Evolutionary conservation across 1,140 invertebrate species (phyloP).

Genomic region (Euwallacea similis): DNA sequence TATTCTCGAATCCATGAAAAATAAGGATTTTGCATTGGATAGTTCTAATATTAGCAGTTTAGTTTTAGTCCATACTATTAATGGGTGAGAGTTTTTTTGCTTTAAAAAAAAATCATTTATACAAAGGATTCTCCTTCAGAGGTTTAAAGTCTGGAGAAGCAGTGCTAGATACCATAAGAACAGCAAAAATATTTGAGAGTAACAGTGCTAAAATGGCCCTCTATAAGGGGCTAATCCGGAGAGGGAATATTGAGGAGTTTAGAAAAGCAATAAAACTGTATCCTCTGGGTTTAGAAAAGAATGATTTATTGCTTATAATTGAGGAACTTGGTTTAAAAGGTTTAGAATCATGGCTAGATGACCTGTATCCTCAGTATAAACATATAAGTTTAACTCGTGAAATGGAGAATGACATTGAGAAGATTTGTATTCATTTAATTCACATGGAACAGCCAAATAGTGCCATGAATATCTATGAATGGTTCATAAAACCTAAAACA

Average conservation of each 20-base stretch:
- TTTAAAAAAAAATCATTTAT: background rate
- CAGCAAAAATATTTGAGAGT: conserved; percentile 48
- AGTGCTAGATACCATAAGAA: conserved; percentile 53
- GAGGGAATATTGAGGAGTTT: conserved; percentile 39
- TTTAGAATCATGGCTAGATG: conserved; percentile 34
- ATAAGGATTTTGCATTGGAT: conserved; percentile 57
- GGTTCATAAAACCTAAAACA: conserved; percentile 33
- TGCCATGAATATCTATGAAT: conserved; percentile 42
- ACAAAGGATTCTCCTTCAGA: conserved; percentile 33
- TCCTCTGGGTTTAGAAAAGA: conserved; percentile 30
- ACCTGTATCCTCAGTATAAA: background rate
- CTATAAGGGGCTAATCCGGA: conserved; percentile 41
- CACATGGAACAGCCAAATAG: conserved; percentile 39
- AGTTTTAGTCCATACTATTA: conserved; percentile 61
- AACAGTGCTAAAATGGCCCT: conserved; percentile 38
- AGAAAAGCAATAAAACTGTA: conserved; percentile 27
- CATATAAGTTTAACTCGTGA: conserved; percentile 17
- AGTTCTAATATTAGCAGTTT: conserved; percentile 63
- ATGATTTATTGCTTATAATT: conserved; percentile 38
- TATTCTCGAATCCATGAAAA: conserved; percentile 64
- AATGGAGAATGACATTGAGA: conserved; percentile 38
- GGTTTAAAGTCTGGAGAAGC: conserved; percentile 49
- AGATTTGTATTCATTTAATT: conserved; percentile 44
- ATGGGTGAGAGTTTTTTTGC: conserved; percentile 44
- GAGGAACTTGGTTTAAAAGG: conserved; percentile 38